Conservation (phyloP, 2,888 invertebrate species). For the Drosophila putrida region DNA sequence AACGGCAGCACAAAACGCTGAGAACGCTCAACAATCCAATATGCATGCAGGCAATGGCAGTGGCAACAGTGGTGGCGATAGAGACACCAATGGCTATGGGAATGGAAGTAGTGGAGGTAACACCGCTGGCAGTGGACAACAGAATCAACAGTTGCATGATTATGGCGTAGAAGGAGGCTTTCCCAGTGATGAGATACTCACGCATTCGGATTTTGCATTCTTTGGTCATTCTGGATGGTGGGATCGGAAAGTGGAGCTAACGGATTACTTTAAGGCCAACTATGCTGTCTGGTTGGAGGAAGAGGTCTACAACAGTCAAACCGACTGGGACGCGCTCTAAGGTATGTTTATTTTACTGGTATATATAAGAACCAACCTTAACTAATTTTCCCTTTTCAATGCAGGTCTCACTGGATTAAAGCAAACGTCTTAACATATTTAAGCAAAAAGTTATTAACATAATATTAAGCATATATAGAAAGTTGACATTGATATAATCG, state of each 20-base stretch:
- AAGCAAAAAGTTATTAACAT: conserved; percentile 72
- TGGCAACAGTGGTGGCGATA: conserved; percentile 61
- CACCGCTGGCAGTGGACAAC: conserved; percentile 58
- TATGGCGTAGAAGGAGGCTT: conserved; percentile 83
- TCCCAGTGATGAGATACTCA: conserved; percentile 84
- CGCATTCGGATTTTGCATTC: conserved; percentile 84
- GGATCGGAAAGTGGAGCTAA: conserved; percentile 89
- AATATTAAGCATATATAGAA: conserved; percentile 60
- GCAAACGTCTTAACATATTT: conserved; percentile 37
- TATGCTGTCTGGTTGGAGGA: conserved; percentile 98
- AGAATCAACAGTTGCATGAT: conserved; percentile 77
- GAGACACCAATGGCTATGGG: conserved; percentile 70
- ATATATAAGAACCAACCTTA: not conserved
- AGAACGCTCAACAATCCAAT: conserved; percentile 78
- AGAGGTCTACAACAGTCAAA: conserved; percentile 96
- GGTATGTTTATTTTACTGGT: conserved; percentile 4
- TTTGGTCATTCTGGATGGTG: conserved; percentile 85
- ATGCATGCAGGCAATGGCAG: conserved; percentile 72
- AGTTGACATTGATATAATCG: conserved; percentile 70
- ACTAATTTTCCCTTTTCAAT: not conserved
- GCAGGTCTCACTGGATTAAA: conserved; percentile 32
- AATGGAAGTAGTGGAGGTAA: conserved; percentile 48
- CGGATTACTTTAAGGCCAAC: conserved; percentile 96
- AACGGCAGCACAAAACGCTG: conserved; percentile 79
- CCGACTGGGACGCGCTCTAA: conserved; percentile 90